These are phyloP conservation scores for Lycocerus yunnanus DNA, from an alignment of 2,888 invertebrate genomes.

Conservation along the genomic window DNA sequence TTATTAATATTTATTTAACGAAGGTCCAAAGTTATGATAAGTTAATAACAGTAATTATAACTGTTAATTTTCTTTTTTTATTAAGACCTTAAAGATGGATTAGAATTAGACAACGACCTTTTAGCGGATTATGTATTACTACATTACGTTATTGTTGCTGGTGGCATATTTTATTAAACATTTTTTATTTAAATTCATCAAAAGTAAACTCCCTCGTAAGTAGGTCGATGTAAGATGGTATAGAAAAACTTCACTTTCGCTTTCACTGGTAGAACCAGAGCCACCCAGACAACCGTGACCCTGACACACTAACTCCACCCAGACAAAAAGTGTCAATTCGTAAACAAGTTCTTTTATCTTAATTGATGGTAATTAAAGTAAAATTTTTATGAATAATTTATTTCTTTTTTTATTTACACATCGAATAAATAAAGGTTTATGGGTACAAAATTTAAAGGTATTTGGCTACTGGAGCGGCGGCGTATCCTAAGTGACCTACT, in stretches of 20 bases:
- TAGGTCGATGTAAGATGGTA: conserved; percentile 9
- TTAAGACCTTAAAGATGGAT: background rate
- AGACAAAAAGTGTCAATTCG: background rate
- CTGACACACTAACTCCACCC: conserved; percentile 22
- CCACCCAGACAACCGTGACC: conserved; percentile 22
- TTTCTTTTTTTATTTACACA: conserved; percentile 22
- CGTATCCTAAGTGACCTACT: conserved; percentile 11
- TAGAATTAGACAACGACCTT: background rate
- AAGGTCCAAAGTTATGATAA: background rate
- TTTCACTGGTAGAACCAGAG: conserved; percentile 16
- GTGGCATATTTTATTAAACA: background rate
- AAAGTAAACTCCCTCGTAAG: background rate
- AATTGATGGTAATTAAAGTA: background rate
- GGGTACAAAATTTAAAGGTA: conserved; percentile 5
- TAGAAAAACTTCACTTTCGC: conserved; percentile 23
- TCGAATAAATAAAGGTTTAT: conserved; percentile 19
- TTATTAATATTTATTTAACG: background rate
- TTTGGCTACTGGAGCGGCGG: conserved; percentile 48
- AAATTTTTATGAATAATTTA: background rate
- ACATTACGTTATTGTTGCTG: background rate
- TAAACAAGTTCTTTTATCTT: background rate
- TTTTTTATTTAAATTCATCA: background rate
- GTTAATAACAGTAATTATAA: background rate
- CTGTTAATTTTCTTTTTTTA: background rate
- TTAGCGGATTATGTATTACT: background rate